Evolutionary conservation across 2,888 invertebrate species (phyloP).

Genomic region (Apamea sordens): DNA sequence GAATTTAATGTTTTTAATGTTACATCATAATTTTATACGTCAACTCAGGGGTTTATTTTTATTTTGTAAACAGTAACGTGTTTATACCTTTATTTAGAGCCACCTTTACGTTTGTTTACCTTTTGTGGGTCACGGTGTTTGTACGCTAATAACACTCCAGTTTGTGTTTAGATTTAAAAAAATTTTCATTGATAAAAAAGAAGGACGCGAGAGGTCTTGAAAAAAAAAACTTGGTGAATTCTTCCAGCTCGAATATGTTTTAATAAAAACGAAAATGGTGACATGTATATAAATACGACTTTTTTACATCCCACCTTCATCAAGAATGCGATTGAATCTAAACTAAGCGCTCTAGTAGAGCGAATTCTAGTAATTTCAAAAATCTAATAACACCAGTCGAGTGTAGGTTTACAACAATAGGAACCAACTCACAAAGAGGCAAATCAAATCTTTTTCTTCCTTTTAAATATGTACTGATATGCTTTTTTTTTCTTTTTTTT

Average conservation of each 20-base stretch:
- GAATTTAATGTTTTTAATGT: conserved; percentile 16
- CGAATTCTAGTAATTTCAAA: background rate
- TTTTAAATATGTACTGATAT: conserved; percentile 18
- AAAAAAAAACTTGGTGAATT: background rate
- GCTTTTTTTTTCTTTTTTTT: no score
- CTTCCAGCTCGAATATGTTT: background rate
- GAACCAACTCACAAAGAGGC: background rate
- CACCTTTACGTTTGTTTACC: conserved; percentile 37
- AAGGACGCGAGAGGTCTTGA: background rate
- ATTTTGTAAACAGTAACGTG: conserved; percentile 35
- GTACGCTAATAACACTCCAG: conserved; percentile 18
- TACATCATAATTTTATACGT: conserved; percentile 36
- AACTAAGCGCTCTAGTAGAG: background rate
- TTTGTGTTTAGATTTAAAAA: conserved; percentile 5
- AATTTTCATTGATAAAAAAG: conserved; percentile 21
- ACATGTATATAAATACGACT: background rate
- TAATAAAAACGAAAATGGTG: background rate
- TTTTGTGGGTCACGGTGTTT: conserved; percentile 41
- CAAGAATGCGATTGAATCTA: background rate
- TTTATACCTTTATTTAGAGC: conserved; percentile 28
- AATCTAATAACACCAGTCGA: conserved; percentile 17
- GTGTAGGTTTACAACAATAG: conserved; percentile 19
- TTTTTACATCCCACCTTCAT: background rate
- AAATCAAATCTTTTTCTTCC: background rate
- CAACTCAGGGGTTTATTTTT: conserved; percentile 27